Base-by-base conservation (phyloP, 2,113 vertebrate species). In the Vanacampus margaritifer region DNA sequence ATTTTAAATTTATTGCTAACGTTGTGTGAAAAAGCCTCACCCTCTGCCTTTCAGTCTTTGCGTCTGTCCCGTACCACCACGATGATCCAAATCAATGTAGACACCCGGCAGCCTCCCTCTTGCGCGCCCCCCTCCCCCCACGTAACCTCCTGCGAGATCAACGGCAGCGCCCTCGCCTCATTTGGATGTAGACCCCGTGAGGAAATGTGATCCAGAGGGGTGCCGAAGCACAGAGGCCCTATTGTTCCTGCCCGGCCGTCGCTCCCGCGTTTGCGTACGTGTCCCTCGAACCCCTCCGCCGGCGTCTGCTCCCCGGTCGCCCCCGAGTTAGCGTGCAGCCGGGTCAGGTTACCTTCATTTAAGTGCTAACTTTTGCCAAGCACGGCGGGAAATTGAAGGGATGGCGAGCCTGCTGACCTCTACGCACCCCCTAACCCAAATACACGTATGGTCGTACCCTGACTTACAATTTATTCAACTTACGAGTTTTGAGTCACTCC, bases 171-270 rank as follows among this genome's bases (percentile, higher is more conserved):
- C 83, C 79, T 83, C 58, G 35, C 80, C 83, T 73, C 82, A 72
- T 86, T 81, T 85, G 71, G 79, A 86, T 80, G 70, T 69, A 80
- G 87, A 83, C 83, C 82, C 74, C 19, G 48, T 16, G 73, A 86
- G 86, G 86, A 90, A 90, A 89, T 85, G 80, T 85, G 88, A 90
- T 88, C 86, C 84, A 80, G 87, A 80, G 83, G 80, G 83, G 76
- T 72, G 75, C 69, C 5, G 74, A 82, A 80, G 80, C 83, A 90
- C 88, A 90, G 88, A 89, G 88, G 80, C 64, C 4, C 85, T 88
- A 89, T 89, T 90, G 87, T 90, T 90, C 78, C 68, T 13, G 13
- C 26, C 17, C 9, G 10, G 62, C 79, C 75, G 79, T 79, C 76
- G 59, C 54, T 73, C 75, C 81, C 76, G 69, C 71, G 73, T 79